Base-by-base conservation (phyloP, 2,888 invertebrate genomes). In the Thereva unica region DNA sequence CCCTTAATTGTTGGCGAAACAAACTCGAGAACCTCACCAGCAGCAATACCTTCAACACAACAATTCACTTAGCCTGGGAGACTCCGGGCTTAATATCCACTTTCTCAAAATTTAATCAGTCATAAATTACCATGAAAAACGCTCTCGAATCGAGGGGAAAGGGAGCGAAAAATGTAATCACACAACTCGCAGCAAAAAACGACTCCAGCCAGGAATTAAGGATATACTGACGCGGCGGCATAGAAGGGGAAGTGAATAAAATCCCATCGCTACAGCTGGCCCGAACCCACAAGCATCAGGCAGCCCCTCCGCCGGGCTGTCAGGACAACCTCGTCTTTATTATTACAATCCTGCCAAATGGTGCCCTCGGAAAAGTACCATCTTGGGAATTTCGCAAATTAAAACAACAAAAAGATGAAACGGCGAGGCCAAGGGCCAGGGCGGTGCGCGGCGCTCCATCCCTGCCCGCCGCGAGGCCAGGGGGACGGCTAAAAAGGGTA, bases 71-170 rank as follows among this genome's bases (percentile, higher is more conserved):
- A 40, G 37, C 40, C n/a, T 40, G 50, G 50, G 47, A 65, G 49
- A 47, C 65, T 56, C 37, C 4, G 9, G 54, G 53, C 61, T 63
- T 63, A 50, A 61, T 55, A 63, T 55, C 54, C 41, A 61, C 67
- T 67, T 63, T 54, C 59, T 67, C 55, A 66, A 68, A 68, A 65
- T 65, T 65, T 66, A 68, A 68, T 68, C 68, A 65, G 65, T 55
- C 59, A 68, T 68, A 68, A 68, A 68, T 68, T 67, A 34, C 35
- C 35, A 8, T 23, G 38, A 37, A 9, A 7, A 23, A 38, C 37
- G 40, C 10, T 9, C 10, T 9, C 37, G 8, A 38, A 53, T n/a
- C 38, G 23, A 7, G 40, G 10, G 10, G 10, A 1, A 53, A 53
- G 53, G 40, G 10, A 5, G 35, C 4, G n/a, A 38, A n/a, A 40